These are phyloP conservation scores for Tachypleus tridentatus DNA, from an alignment of 1,140 invertebrate genomes.

Conservation along the genomic window DNA sequence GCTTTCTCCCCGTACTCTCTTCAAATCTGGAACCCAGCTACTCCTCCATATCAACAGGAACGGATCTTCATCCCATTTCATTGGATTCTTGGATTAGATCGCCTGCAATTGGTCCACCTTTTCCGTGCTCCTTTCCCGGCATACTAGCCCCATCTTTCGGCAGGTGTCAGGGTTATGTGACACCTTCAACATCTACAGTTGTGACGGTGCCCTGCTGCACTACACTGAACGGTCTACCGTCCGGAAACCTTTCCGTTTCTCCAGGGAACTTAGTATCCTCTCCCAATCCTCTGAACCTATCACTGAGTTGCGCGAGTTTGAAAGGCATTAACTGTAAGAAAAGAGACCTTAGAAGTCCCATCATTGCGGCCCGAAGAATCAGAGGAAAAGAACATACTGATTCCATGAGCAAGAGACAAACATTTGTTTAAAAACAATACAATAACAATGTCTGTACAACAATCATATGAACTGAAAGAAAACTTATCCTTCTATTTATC, in stretches of 20 bases:
- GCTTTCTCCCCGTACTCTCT: neutral
- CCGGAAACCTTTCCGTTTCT: conserved; percentile 25
- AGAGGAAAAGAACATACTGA: conserved; percentile 88
- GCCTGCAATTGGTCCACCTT: conserved; percentile 49
- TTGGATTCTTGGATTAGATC: conserved; percentile 79
- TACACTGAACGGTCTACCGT: neutral
- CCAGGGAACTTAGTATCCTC: conserved; percentile 31
- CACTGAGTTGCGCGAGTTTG: conserved; percentile 1
- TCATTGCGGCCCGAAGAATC: conserved; percentile 74
- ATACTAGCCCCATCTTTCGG: conserved; percentile 76
- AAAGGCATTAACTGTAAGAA: conserved; percentile 21
- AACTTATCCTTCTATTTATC: too few relatives aligned
- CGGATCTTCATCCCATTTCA: conserved; percentile 44
- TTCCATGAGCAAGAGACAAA: conserved; percentile 62
- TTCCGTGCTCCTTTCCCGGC: conserved; percentile 53
- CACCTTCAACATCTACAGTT: conserved; percentile 48
- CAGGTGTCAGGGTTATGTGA: conserved; percentile 65
- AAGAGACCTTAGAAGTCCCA: conserved; percentile 62
- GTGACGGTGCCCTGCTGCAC: neutral
- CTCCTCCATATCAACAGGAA: conserved; percentile 5
- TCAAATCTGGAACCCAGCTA: conserved; percentile 2
- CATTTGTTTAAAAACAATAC: neutral
- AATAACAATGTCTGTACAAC: too few relatives aligned
- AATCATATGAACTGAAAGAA: too few relatives aligned
- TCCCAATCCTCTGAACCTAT: conserved; percentile 23